Evolutionary conservation across 2,113 vertebrate species (phyloP).

Genomic region (Crypturellus undulatus): DNA sequence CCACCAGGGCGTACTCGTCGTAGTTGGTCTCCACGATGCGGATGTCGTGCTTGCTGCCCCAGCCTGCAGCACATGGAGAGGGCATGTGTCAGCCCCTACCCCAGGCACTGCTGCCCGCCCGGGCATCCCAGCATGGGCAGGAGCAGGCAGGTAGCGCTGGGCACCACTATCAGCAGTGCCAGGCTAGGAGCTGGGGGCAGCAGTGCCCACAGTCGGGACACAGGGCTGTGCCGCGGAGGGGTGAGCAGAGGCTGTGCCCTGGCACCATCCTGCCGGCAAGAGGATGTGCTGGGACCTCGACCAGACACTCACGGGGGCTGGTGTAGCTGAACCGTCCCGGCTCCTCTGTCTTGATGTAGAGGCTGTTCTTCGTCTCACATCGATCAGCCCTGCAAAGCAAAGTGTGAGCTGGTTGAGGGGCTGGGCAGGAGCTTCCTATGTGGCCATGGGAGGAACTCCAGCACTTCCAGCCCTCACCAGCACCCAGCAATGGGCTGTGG

Average conservation of each 20-base stretch:
- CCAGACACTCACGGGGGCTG: constrained; percentile 75
- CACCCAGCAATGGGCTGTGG: neutral
- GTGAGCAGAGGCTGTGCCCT: neutral
- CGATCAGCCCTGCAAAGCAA: constrained; percentile 70
- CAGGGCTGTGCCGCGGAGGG: too few relatives aligned
- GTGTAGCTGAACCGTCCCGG: constrained; percentile 81
- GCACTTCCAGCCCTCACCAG: neutral
- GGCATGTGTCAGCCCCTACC: neutral
- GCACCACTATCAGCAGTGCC: rapidly evolving
- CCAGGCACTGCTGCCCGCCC: rapidly evolving
- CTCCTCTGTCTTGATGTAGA: constrained; percentile 77
- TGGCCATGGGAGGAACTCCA: neutral
- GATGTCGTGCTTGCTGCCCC: constrained; percentile 79
- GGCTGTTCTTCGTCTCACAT: constrained; percentile 81
- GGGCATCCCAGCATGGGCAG: rapidly evolving
- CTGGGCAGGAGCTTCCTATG: neutral
- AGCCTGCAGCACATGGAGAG: constrained; percentile 4
- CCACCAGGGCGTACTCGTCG: constrained; percentile 76
- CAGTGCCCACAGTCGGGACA: neutral
- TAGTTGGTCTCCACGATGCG: constrained; percentile 80
- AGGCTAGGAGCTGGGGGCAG: neutral
- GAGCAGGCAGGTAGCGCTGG: neutral
- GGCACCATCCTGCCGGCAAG: neutral
- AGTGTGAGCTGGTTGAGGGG: rapidly evolving
- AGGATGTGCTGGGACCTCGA: rapidly evolving